These are phyloP conservation scores for Melanotaenia parkinsoni DNA, from an alignment of 2,797 vertebrate species.

Conservation along the genomic window DNA sequence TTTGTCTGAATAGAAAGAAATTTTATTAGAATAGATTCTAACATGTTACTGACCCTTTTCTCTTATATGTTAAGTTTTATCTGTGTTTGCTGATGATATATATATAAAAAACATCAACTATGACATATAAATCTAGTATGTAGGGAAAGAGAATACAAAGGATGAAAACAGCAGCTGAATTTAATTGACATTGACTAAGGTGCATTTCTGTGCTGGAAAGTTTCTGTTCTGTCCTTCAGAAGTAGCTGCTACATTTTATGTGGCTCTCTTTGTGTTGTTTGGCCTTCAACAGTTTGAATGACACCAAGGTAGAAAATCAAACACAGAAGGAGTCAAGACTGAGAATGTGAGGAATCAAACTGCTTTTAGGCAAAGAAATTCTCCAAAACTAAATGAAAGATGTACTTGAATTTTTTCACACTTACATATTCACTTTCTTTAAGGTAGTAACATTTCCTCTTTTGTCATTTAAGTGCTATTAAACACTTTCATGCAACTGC, in stretches of 20 bases:
- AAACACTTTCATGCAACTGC: not conserved
- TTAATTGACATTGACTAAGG: slow-evolving; percentile 45
- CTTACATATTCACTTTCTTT: not conserved
- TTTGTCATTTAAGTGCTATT: slow-evolving; percentile 6
- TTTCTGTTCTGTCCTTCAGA: slow-evolving; percentile 45
- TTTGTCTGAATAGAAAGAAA: slow-evolving; percentile 65
- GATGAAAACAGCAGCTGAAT: slow-evolving; percentile 38
- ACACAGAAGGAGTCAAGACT: slow-evolving; percentile 34
- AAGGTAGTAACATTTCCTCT: not conserved
- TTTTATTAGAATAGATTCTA: slow-evolving; percentile 74
- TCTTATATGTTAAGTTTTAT: slow-evolving; percentile 27
- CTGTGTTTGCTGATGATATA: slow-evolving; percentile 26
- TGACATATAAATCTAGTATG: slow-evolving; percentile 31
- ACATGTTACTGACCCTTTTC: slow-evolving; percentile 68
- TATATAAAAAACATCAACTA: slow-evolving; percentile 42
- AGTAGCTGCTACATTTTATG: slow-evolving; percentile 38
- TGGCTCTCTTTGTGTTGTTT: slow-evolving; percentile 25
- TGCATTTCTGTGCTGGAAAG: slow-evolving; percentile 20
- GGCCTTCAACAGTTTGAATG: slow-evolving; percentile 54
- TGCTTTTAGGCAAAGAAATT: slow-evolving; percentile 19
- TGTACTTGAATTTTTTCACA: slow-evolving; percentile 1
- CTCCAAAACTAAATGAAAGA: slow-evolving; percentile 20
- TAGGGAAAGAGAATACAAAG: not conserved
- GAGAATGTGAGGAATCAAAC: slow-evolving; percentile 31
- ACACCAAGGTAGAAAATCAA: slow-evolving; percentile 40